A percentile compares a stretch with the other conserved stretches of the same genome.
phyloP scores from a whole-genome alignment of 2,797 vertebrate species.

The Dallia pectoralis region DNA sequence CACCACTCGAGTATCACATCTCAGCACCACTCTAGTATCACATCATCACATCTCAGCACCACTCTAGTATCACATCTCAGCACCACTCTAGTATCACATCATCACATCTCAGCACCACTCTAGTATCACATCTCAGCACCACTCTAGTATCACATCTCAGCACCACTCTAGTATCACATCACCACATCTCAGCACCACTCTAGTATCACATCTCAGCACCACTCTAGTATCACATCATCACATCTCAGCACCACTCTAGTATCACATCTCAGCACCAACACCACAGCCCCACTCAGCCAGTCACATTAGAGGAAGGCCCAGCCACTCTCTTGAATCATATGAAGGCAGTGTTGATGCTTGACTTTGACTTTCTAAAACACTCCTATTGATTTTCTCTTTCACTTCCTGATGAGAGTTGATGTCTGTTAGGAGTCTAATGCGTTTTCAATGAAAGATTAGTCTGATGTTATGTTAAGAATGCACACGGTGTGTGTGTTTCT shows the following conservation, averaged over 20 bases:
- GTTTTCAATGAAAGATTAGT: slow-evolving; percentile 59
- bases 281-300: neutral
- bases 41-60: too few relatives aligned
- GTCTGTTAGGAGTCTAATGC: slow-evolving; percentile 54
- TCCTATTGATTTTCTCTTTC: slow-evolving; percentile 59
- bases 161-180: neutral
- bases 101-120: too few relatives aligned
- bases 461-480: slow-evolving; percentile 53
- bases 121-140: too few relatives aligned
- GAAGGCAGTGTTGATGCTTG: slow-evolving; percentile 66
- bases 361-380: slow-evolving; percentile 69
- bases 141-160: too few relatives aligned
- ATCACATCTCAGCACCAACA: neutral
- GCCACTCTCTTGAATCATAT: slow-evolving; percentile 43
- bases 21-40: too few relatives aligned
- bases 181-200: neutral
- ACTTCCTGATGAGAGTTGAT: slow-evolving; percentile 14
- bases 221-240: neutral
- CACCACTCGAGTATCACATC: too few relatives aligned
- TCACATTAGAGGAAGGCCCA: neutral
- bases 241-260: neutral
- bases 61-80: too few relatives aligned
- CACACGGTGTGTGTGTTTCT: neutral
- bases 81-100: too few relatives aligned
- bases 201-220: too few relatives aligned